Percentiles rank a stretch among this genome's conserved stretches.
These are phyloP conservation scores for Zoanthus sansibaricus DNA, from an alignment of 92 coral and sea anemone species.

Conservation along the genomic window DNA sequence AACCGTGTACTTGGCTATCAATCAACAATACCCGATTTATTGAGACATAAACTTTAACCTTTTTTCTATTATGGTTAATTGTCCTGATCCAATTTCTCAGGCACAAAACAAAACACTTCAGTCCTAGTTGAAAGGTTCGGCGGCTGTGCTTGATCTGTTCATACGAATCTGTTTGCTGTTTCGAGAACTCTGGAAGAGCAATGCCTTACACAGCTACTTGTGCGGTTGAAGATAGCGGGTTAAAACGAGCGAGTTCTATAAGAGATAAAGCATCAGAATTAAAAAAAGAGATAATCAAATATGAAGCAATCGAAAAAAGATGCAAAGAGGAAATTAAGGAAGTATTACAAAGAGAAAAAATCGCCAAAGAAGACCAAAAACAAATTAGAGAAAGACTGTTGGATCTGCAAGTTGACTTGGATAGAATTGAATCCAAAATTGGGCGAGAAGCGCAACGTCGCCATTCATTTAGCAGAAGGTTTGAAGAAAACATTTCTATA, in stretches of 20 bases:
- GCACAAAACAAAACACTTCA: conserved; percentile 45
- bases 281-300: not conserved
- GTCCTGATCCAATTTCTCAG: conserved; percentile 37
- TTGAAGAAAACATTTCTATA: conserved; percentile 25
- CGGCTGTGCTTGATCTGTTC: conserved; percentile 24
- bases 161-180: conserved; percentile 31
- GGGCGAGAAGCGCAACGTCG: conserved; percentile 22
- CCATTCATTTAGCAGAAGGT: conserved; percentile 39
- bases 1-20: conserved; percentile 22
- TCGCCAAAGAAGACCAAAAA: conserved; percentile 32
- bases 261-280: conserved; percentile 25
- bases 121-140: conserved; percentile 33
- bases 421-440: conserved; percentile 36
- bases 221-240: conserved; percentile 24
- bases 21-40: conserved; percentile 25
- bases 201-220: conserved; percentile 46
- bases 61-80: conserved; percentile 15
- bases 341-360: conserved; percentile 14
- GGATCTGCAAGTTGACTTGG: conserved; percentile 21
- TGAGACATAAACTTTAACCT: conserved; percentile 31
- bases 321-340: conserved; percentile 27
- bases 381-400: conserved; percentile 8
- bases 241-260: conserved; percentile 32
- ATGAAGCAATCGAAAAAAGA: conserved; percentile 24
- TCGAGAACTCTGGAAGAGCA: conserved; percentile 3